These are phyloP conservation scores for Mallotus villosus DNA, from an alignment of 2,797 vertebrate species.

Conservation along the genomic window DNA sequence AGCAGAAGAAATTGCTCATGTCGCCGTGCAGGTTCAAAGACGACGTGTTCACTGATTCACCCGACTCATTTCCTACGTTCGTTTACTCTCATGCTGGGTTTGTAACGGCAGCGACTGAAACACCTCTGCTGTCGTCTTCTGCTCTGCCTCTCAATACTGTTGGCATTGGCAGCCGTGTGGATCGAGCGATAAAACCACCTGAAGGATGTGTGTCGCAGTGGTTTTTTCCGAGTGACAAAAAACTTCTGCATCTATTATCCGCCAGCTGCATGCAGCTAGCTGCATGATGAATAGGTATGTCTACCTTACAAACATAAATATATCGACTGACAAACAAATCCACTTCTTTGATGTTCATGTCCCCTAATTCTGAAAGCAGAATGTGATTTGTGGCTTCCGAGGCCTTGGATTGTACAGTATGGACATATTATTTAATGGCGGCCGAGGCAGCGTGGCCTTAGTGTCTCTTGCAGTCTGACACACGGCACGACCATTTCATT, in stretches of 20 bases:
- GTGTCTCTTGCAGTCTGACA: neutral
- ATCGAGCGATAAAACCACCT: no score
- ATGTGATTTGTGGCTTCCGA: neutral
- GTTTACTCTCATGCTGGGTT: neutral
- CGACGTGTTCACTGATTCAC: neutral
- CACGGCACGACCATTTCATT: constrained; percentile 18
- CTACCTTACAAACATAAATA: neutral
- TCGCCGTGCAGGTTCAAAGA: neutral
- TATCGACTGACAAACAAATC: neutral
- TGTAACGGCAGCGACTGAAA: neutral
- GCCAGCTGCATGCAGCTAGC: neutral
- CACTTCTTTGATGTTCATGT: neutral
- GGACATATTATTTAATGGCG: no score
- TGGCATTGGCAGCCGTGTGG: no score
- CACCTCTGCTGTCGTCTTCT: neutral
- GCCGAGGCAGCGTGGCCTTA: neutral
- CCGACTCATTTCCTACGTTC: neutral
- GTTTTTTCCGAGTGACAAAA: no score
- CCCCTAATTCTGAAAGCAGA: neutral
- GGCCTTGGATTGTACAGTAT: neutral
- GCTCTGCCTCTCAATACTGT: neutral
- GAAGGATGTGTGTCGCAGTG: neutral
- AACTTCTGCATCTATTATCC: neutral
- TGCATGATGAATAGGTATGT: neutral
- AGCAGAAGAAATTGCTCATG: neutral